Evolutionary conservation across 2,113 vertebrate genomes (phyloP).

Genomic region (Thermophis baileyi): DNA sequence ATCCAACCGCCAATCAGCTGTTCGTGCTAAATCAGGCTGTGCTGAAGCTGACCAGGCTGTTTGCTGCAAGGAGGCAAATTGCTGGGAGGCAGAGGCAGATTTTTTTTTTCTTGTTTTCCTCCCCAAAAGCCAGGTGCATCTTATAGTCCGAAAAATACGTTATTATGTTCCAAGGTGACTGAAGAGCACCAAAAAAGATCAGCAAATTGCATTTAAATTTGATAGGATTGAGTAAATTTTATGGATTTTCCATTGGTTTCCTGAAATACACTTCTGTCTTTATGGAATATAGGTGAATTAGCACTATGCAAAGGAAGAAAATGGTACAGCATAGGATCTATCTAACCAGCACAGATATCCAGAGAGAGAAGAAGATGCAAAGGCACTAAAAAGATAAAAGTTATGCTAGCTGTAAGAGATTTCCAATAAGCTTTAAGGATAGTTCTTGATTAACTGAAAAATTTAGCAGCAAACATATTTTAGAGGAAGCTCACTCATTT

Average conservation of each 20-base stretch:
- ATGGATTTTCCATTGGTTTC: no score
- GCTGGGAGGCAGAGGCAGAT: no score
- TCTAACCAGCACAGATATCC: background rate
- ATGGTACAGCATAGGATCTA: background rate
- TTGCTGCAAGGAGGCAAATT: no score
- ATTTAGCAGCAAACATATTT: background rate
- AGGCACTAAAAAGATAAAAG: background rate
- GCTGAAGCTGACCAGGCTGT: no score
- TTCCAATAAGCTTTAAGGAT: background rate
- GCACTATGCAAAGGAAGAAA: background rate
- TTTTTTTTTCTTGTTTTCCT: no score
- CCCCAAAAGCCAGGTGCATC: no score
- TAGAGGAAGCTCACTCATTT: background rate
- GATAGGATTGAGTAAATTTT: background rate
- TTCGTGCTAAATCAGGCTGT: no score
- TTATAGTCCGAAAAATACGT: no score
- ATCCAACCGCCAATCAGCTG: no score
- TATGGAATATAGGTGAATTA: background rate
- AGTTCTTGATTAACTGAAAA: background rate
- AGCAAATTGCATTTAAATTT: background rate
- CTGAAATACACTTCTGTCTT: background rate
- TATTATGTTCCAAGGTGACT: background rate
- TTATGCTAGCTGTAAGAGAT: background rate
- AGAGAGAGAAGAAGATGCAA: background rate
- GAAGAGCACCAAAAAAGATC: background rate